These are phyloP conservation scores for Melanotaenia trifasciata DNA, from an alignment of 2,797 vertebrate genomes.

Conservation along the genomic window DNA sequence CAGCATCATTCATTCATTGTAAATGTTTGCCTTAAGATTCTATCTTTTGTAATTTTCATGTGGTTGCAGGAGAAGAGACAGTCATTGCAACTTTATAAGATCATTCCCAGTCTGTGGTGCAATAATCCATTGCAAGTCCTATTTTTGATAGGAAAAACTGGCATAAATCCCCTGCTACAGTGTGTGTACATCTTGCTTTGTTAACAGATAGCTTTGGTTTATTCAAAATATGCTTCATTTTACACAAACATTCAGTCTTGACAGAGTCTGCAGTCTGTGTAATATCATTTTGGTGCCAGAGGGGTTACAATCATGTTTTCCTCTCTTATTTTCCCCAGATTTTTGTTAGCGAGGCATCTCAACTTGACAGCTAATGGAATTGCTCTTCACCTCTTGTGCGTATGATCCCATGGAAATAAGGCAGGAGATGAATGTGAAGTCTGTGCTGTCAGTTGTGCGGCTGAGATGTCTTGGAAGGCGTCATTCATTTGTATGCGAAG, in stretches of 20 bases:
- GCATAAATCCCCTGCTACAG: slow-evolving; percentile 14
- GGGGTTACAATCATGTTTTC: slow-evolving; percentile 82
- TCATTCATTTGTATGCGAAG: slow-evolving; percentile 74
- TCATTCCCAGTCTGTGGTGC: slow-evolving; percentile 73
- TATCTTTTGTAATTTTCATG: slow-evolving; percentile 57
- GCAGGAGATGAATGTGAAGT: slow-evolving; percentile 76
- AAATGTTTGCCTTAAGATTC: slow-evolving; percentile 9
- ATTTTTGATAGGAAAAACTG: slow-evolving; percentile 22
- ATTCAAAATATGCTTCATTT: slow-evolving; percentile 35
- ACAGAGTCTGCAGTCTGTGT: slow-evolving; percentile 55
- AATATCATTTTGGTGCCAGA: slow-evolving; percentile 70
- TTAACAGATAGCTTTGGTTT: slow-evolving; percentile 25
- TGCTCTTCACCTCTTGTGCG: slow-evolving; percentile 71
- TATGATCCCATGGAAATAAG: slow-evolving; percentile 69
- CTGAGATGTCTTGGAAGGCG: slow-evolving; percentile 68
- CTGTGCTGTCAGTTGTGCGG: slow-evolving; percentile 75
- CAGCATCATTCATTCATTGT: neutral
- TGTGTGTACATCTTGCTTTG: slow-evolving; percentile 30
- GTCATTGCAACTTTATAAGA: slow-evolving; percentile 78
- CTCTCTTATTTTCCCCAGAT: slow-evolving; percentile 72
- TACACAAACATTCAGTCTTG: slow-evolving; percentile 44
- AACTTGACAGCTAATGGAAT: slow-evolving; percentile 79
- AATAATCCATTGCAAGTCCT: slow-evolving; percentile 5
- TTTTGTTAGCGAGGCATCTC: slow-evolving; percentile 68
- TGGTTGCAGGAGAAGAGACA: slow-evolving; percentile 21